Evolutionary conservation across 2,797 vertebrate genomes (phyloP), one percentile per base, ranked within the genome.

Genomic region (Benthosema pterotum): DNA sequence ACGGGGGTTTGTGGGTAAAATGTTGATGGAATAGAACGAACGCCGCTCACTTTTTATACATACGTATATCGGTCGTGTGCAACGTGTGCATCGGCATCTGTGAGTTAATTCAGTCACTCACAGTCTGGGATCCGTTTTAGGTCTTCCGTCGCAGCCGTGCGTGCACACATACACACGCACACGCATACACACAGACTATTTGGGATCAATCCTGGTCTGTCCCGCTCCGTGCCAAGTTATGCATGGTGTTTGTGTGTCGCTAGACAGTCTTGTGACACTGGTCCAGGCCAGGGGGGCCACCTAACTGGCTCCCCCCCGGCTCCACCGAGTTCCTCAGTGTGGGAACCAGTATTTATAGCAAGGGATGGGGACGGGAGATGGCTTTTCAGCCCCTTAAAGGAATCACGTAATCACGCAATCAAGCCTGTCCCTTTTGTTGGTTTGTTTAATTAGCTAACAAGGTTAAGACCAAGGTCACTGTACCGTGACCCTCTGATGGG

Each of bases 391-490:
- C 51, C 56, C 28, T 45, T 66, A 71, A 54, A 22, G 57, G 32
- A 38, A 38, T 38, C 32, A 38, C 32, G 32, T 38, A 62, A 75
- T 70, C 66, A 69, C n/a, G 52, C 54, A 63, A 75, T 75, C 69
- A 56, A 60, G 48, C 74, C 75, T 5, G 17, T 86, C 65, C 65
- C 49, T 53, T 73, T 52, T 51, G 52, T 76, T 65, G 64, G 67
- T 73, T 78, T 42, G 73, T 82, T 79, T 69, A 78, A 87, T 83
- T 80, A 75, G 7, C 79, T 89, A 89, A 91, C 73, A 8, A 74
- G 60, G 79, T 90, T 88, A 88, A 28, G 64, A 73, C 73, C 74
- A 74, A 78, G 80, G 80, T 83, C 75, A 74, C 77, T 60, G 62
- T 70, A 69, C 11, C 65, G 67, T 63, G 61, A 75, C 22, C 42